Conservation (phyloP, 2,888 invertebrate species). For the Aphrophora alni region DNA sequence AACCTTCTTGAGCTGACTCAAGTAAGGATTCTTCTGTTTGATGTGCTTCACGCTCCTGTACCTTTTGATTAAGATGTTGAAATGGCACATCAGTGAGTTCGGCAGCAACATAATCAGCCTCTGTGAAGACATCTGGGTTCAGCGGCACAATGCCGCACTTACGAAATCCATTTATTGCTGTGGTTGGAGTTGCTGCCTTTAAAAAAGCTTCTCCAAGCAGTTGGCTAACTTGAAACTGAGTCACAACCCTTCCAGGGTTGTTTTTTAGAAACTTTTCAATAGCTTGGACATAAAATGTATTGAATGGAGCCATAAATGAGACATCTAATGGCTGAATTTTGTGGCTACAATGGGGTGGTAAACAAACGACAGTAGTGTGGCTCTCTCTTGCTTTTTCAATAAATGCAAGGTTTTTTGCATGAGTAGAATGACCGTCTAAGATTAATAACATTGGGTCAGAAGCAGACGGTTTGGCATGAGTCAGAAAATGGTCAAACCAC, state of each 20-base stretch:
- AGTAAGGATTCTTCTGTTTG: conserved; percentile 16
- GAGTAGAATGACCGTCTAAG: neutral
- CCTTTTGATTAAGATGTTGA: neutral
- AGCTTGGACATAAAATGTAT: conserved; percentile 45
- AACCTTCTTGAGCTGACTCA: conserved; percentile 5
- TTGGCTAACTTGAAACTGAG: neutral
- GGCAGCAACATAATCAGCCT: too few species aligned
- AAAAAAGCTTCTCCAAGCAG: neutral
- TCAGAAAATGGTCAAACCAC: neutral
- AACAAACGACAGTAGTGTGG: neutral
- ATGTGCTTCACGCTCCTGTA: conserved; percentile 23
- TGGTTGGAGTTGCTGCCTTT: too few species aligned
- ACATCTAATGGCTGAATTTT: neutral
- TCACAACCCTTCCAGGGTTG: neutral
- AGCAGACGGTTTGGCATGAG: too few species aligned
- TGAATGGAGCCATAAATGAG: neutral
- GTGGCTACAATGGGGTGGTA: neutral
- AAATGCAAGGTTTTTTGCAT: neutral
- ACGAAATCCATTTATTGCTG: too few species aligned
- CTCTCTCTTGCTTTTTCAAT: neutral
- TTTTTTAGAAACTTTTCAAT: conserved; percentile 38
- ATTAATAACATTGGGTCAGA: too few species aligned
- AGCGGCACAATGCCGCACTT: too few species aligned
- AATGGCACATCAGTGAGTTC: too few species aligned
- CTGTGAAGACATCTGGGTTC: too few species aligned